Conservation (phyloP, 2,113 vertebrate genomes). For the Microcebus tavaratra region DNA sequence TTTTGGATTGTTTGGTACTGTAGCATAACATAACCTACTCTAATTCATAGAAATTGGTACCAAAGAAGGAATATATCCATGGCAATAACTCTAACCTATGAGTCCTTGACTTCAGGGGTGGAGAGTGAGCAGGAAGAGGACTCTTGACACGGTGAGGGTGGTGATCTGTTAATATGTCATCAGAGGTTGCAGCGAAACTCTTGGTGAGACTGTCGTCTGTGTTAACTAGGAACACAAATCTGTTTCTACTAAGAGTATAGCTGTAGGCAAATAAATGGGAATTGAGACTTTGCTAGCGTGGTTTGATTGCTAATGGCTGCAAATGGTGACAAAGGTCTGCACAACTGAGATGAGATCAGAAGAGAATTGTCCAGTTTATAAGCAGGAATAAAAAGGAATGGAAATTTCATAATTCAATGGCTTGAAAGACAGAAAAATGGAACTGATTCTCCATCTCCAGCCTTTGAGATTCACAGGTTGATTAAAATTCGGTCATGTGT, state of each 20-base stretch:
- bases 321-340: neutral
- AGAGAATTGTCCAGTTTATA: neutral
- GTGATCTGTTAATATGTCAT: neutral
- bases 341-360: neutral
- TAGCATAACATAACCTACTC: no score
- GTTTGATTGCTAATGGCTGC: neutral
- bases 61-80: neutral
- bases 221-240: neutral
- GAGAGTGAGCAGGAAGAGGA: neutral
- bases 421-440: neutral
- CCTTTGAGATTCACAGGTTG: neutral
- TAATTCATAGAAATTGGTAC: neutral
- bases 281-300: neutral
- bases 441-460: neutral
- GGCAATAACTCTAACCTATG: neutral
- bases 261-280: neutral
- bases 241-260: neutral
- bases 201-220: fast-evolving
- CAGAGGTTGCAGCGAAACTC: neutral
- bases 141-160: neutral
- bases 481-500: slow-evolving; percentile 20
- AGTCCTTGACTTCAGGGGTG: neutral
- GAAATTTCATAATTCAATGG: neutral
- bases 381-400: neutral
- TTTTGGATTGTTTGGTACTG: neutral